These are phyloP conservation scores for Hemicentrotus pulcherrimus DNA, from an alignment of 35 echinoderm and acorn worm genomes.

Conservation along the genomic window DNA sequence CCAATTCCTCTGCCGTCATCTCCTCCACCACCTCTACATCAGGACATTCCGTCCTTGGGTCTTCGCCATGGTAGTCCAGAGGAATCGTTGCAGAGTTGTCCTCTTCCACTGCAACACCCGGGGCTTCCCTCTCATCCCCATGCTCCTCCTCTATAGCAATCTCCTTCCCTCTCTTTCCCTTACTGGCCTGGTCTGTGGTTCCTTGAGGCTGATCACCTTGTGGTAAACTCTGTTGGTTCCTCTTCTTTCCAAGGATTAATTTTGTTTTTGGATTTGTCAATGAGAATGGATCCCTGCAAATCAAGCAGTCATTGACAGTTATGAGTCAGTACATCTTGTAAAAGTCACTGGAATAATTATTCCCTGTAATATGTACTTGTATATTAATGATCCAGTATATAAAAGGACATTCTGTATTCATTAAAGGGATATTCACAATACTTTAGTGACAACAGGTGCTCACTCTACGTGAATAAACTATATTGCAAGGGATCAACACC, in stretches of 20 bases:
- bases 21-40: constrained; percentile 14
- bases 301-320: neutral
- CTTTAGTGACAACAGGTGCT: no score
- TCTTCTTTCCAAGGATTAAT: neutral
- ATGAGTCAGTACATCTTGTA: no score
- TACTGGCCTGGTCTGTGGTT: neutral
- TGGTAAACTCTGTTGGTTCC: neutral
- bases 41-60: neutral
- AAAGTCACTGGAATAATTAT: no score
- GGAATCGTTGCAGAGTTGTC: constrained; percentile 68
- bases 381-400: no score
- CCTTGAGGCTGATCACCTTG: neutral
- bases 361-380: no score
- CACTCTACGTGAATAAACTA: no score
- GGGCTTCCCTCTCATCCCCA: neutral
- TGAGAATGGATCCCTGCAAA: constrained; percentile 60
- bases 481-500: no score
- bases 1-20: constrained; percentile 1
- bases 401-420: no score
- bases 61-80: constrained; percentile 36
- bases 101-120: neutral
- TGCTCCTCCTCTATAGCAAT: neutral
- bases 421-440: no score
- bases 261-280: constrained; percentile 4
- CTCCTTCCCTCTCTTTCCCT: neutral